These are phyloP conservation scores for Drosophila neotestacea DNA, from an alignment of 2,888 invertebrate species.

Conservation along the genomic window DNA sequence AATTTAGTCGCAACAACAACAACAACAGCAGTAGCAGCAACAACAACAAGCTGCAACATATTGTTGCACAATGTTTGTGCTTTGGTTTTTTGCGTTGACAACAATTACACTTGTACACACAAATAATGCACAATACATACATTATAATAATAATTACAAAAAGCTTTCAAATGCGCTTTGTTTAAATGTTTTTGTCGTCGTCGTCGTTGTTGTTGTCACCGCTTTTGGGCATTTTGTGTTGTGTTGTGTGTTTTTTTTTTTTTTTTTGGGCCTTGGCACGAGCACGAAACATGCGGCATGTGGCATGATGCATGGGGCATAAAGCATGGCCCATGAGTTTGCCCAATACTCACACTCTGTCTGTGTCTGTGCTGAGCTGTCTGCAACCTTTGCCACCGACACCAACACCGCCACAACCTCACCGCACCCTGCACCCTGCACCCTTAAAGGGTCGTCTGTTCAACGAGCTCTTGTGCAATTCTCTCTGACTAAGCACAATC, in stretches of 20 bases:
- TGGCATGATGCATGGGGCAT: constrained; percentile 30
- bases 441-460: constrained; percentile 35
- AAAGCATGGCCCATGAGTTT: constrained; percentile 45
- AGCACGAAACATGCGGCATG: constrained; percentile 25
- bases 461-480: constrained; percentile 30
- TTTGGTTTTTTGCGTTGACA: constrained; percentile 48
- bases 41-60: constrained; percentile 39
- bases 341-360: constrained; percentile 18
- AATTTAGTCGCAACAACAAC: constrained; percentile 52
- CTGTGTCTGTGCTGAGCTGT: neutral
- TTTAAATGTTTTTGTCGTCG: constrained; percentile 46
- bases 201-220: constrained; percentile 25
- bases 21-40: constrained; percentile 18
- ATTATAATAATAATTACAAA: constrained; percentile 75
- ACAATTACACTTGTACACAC: constrained; percentile 61
- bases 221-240: constrained; percentile 34
- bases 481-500: constrained; percentile 46
- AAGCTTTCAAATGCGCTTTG: constrained; percentile 63
- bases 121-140: constrained; percentile 63
- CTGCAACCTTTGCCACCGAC: constrained; percentile 26
- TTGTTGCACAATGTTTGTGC: constrained; percentile 45
- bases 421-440: neutral
- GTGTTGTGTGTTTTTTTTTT: neutral
- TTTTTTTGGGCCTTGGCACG: constrained; percentile 38
- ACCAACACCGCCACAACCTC: neutral